Evolutionary conservation across 2,797 vertebrate genomes (phyloP).

Genomic region (Argentina silus): DNA sequence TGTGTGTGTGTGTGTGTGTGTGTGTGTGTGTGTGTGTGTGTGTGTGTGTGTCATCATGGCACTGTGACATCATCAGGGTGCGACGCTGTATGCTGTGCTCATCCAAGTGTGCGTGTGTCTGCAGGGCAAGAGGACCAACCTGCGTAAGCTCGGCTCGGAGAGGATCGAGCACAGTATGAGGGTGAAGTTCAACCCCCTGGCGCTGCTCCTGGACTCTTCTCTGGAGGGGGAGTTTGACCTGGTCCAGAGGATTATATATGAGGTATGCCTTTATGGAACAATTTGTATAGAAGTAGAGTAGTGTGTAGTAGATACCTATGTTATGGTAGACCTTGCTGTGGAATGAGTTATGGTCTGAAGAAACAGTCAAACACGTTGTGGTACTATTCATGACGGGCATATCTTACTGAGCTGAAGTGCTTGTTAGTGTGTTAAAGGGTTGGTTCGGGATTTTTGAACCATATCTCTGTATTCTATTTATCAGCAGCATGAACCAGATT

Average conservation of each 20-base stretch:
- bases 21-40: background rate
- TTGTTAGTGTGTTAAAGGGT: too few relatives aligned
- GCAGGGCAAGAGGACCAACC: slow-evolving; percentile 91
- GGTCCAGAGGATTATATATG: slow-evolving; percentile 96
- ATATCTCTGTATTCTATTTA: too few relatives aligned
- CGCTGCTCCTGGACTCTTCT: slow-evolving; percentile 91
- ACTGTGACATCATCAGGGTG: background rate
- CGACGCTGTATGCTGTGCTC: background rate
- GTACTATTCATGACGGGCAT: too few relatives aligned
- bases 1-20: too few relatives aligned
- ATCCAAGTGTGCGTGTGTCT: background rate
- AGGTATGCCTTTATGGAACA: slow-evolving; percentile 73
- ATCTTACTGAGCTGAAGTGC: too few relatives aligned
- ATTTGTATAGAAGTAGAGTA: background rate
- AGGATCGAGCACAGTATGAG: slow-evolving; percentile 81
- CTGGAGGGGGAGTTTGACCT: slow-evolving; percentile 97
- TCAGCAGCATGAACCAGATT: too few relatives aligned
- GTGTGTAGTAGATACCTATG: too few relatives aligned
- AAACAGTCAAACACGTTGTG: too few relatives aligned
- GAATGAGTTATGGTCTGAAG: too few relatives aligned
- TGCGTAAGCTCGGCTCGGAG: slow-evolving; percentile 84
- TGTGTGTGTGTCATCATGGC: background rate
- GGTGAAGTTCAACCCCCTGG: slow-evolving; percentile 93
- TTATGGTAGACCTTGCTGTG: too few relatives aligned
- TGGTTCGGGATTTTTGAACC: too few relatives aligned